Evolutionary conservation across 2,113 vertebrate genomes (phyloP).

Genomic region (Willisornis vidua): DNA sequence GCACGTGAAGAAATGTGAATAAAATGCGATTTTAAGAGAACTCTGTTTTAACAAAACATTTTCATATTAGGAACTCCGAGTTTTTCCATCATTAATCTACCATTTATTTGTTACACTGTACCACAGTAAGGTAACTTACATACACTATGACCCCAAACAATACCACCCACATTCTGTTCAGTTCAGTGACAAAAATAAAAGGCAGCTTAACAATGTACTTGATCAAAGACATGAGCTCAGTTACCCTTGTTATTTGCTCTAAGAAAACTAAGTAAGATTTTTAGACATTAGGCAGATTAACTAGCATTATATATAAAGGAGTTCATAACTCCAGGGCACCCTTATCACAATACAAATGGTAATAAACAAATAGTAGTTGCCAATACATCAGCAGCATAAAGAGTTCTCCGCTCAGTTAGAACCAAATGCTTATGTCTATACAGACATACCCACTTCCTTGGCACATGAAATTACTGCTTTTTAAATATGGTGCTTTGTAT

Average conservation of each 20-base stretch:
- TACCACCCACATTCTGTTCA: background rate
- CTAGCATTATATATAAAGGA: background rate
- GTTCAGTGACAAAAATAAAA: background rate
- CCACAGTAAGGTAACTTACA: fast-evolving
- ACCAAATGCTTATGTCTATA: background rate
- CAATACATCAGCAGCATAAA: background rate
- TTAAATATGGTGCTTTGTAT: background rate
- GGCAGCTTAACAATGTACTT: background rate
- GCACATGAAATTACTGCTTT: background rate
- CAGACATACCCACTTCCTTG: background rate
- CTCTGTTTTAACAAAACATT: background rate
- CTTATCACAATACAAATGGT: background rate
- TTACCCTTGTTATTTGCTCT: background rate
- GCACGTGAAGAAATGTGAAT: background rate
- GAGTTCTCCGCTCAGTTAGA: background rate
- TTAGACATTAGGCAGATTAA: background rate
- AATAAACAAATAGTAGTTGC: background rate
- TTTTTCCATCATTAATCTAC: background rate
- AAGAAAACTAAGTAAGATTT: background rate
- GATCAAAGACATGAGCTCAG: background rate
- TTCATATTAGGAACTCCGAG: background rate
- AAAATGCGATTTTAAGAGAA: background rate
- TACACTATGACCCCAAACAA: background rate
- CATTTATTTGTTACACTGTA: background rate
- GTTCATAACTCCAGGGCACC: background rate